Evolutionary conservation across 2,113 vertebrate species (phyloP).

Genomic region (Leuciscus idus): DNA sequence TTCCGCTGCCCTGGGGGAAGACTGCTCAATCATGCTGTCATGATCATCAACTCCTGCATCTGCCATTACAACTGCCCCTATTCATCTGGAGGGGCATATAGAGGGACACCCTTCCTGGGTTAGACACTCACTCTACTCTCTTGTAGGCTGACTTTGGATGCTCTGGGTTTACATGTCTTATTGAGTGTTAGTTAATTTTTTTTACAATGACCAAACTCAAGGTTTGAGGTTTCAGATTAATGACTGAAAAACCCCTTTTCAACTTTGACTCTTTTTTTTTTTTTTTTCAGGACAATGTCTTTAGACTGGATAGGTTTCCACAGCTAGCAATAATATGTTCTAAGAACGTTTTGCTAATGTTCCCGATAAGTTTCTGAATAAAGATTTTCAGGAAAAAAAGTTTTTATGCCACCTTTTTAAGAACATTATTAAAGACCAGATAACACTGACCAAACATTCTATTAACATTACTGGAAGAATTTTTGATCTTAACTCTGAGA

Average conservation of each 20-base stretch:
- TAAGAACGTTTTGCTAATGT: too few relatives aligned
- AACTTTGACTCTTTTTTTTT: too few relatives aligned
- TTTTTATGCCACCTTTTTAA: too few relatives aligned
- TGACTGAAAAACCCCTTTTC: background rate
- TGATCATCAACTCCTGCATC: constrained; percentile 78
- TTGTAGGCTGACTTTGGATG: background rate
- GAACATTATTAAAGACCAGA: too few relatives aligned
- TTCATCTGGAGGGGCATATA: constrained; percentile 50
- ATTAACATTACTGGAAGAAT: too few relatives aligned
- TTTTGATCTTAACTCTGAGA: too few relatives aligned
- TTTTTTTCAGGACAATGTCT: background rate
- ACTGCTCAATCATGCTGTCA: constrained; percentile 65
- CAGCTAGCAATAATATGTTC: too few relatives aligned
- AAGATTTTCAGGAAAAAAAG: too few relatives aligned
- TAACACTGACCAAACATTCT: too few relatives aligned
- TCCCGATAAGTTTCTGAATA: too few relatives aligned
- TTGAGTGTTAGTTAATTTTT: background rate
- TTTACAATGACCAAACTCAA: background rate
- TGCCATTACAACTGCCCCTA: constrained; percentile 76
- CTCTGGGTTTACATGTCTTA: background rate
- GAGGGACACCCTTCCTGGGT: constrained; percentile 26
- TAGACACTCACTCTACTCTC: constrained; percentile 23
- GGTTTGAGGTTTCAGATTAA: background rate
- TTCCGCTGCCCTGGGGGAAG: constrained; percentile 70
- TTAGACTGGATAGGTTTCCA: too few relatives aligned